phyloP scores from a whole-genome alignment of 2,797 vertebrate genomes.

The Carduelis carduelis region DNA sequence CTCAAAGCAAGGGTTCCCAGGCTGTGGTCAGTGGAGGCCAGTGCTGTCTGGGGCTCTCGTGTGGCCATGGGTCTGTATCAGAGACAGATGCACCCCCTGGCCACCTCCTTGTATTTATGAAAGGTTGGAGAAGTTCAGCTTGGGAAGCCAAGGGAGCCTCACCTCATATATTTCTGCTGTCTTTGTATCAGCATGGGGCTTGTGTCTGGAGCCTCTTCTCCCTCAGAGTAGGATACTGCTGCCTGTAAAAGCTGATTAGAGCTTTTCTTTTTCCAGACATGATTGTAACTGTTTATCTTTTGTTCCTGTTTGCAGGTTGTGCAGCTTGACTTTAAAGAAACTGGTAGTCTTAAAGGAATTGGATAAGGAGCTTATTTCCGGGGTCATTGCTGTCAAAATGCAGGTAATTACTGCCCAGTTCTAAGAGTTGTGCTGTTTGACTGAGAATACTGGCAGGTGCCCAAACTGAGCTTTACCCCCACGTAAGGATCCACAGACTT shows the following conservation, averaged over 20 bases:
- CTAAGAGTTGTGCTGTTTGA: background rate
- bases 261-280: background rate
- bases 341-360: slow-evolving; percentile 92
- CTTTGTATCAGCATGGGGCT: background rate
- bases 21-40: background rate
- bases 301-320: slow-evolving; percentile 80
- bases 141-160: background rate
- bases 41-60: background rate
- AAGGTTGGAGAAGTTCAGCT: background rate
- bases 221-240: background rate
- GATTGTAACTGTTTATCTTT: slow-evolving; percentile 31
- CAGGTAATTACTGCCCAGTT: slow-evolving; percentile 79
- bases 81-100: background rate
- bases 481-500: rapidly evolving
- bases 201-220: background rate
- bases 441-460: background rate
- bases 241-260: background rate
- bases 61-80: background rate
- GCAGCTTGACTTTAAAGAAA: slow-evolving; percentile 96
- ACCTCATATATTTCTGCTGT: background rate
- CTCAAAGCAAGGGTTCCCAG: background rate
- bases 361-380: slow-evolving; percentile 94
- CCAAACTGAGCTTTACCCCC: background rate
- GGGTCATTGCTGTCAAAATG: slow-evolving; percentile 97
- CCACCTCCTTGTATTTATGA: background rate